Evolutionary conservation across 2,113 vertebrate species (phyloP).

Genomic region (Strix aluco): DNA sequence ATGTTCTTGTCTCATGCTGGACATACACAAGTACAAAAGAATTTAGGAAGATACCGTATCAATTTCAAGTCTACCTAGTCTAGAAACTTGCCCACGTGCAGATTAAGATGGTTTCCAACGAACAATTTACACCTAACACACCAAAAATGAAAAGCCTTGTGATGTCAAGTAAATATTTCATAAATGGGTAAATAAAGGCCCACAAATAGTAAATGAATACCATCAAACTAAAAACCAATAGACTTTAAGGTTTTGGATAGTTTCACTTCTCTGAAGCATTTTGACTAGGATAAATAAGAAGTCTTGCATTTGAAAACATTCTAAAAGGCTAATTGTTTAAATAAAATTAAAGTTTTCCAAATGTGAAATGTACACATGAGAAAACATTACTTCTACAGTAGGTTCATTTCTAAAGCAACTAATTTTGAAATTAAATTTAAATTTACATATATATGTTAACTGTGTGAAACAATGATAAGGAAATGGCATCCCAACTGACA

Average conservation of each 20-base stretch:
- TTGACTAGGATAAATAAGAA: background rate
- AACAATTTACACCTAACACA: background rate
- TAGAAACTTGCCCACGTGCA: background rate
- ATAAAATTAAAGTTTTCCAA: background rate
- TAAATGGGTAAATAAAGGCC: background rate
- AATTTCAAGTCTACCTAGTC: background rate
- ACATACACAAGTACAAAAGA: background rate
- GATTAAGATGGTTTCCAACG: background rate
- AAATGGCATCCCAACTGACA: background rate
- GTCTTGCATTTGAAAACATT: background rate
- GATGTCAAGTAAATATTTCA: background rate
- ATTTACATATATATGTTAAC: background rate
- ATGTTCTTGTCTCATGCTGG: background rate
- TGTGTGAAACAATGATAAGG: background rate
- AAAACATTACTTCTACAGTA: background rate
- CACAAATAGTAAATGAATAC: background rate
- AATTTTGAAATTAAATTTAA: background rate
- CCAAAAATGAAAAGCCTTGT: background rate
- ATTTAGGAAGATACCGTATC: rapidly evolving
- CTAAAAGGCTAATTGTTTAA: background rate
- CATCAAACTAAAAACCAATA: background rate
- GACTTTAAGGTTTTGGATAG: background rate
- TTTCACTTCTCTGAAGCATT: background rate
- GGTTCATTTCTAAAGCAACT: background rate
- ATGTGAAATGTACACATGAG: background rate